Percentiles rank a stretch among this genome's conserved stretches.
These are phyloP conservation scores for Sarcophaga subvicina DNA, from an alignment of 2,888 invertebrate genomes.

Conservation along the genomic window DNA sequence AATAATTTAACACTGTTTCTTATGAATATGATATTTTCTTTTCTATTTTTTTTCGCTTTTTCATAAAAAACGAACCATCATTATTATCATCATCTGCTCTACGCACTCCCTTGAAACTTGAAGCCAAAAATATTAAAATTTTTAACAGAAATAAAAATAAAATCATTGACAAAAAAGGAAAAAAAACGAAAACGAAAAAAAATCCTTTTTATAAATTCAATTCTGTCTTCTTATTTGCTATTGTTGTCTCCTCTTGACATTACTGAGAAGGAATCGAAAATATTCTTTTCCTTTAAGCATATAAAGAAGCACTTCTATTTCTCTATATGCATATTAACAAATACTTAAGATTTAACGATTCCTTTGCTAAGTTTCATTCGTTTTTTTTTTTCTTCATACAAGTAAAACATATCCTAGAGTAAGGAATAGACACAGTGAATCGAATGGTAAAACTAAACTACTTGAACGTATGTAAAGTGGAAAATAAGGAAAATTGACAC, in stretches of 20 bases:
- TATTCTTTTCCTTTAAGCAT: constrained; percentile 35
- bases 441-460: constrained; percentile 36
- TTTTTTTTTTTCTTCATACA: constrained; percentile 39
- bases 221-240: not conserved
- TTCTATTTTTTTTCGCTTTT: not conserved
- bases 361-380: constrained; percentile 7
- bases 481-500: constrained; percentile 61
- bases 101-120: constrained; percentile 52
- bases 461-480: constrained; percentile 31
- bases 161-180: constrained; percentile 5
- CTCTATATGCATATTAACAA: constrained; percentile 60
- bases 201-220: constrained; percentile 40
- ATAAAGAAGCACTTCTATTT: constrained; percentile 29
- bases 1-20: constrained; percentile 35
- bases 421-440: constrained; percentile 22
- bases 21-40: constrained; percentile 22
- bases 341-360: constrained; percentile 61
- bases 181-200: constrained; percentile 22
- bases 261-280: constrained; percentile 52
- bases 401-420: constrained; percentile 56
- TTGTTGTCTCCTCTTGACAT: constrained; percentile 10
- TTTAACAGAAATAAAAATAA: constrained; percentile 42
- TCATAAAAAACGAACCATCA: constrained; percentile 28
- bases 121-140: constrained; percentile 54
- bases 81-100: constrained; percentile 39